A percentile compares a stretch with the other conserved stretches of the same genome.
These are phyloP conservation scores for Chascanopsetta lugubris DNA, from an alignment of 2,113 vertebrate genomes.

Conservation along the genomic window DNA sequence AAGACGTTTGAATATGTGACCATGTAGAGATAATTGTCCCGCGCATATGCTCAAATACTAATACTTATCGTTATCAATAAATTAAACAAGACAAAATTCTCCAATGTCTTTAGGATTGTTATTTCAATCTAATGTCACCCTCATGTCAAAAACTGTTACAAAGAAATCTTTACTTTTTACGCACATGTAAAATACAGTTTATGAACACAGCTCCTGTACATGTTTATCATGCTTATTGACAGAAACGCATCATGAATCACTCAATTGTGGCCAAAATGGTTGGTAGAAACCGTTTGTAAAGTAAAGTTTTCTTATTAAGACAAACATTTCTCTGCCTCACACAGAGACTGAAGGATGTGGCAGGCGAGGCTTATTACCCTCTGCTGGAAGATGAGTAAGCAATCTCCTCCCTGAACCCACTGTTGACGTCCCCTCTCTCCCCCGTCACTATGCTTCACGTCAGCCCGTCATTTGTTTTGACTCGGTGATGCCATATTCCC, in stretches of 20 bases:
- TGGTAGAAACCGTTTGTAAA: too few species aligned
- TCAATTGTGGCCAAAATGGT: neutral
- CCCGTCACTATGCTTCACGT: conserved; percentile 30
- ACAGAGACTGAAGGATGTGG: conserved; percentile 95
- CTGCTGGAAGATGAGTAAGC: conserved; percentile 97
- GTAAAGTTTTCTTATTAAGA: neutral
- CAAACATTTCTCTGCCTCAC: conserved; percentile 17
- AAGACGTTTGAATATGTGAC: neutral
- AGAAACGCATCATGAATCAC: neutral
- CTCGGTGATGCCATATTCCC: conserved; percentile 6
- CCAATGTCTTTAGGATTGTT: too few species aligned
- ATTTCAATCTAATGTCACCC: neutral
- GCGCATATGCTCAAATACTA: too few species aligned
- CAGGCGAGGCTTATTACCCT: conserved; percentile 95
- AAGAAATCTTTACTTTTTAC: neutral
- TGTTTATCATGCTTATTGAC: neutral
- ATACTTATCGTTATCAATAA: too few species aligned
- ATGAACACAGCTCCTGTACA: neutral
- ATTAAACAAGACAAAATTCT: neutral
- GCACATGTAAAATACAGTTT: too few species aligned
- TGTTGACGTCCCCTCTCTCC: neutral
- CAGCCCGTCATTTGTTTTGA: conserved; percentile 41
- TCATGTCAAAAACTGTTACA: neutral
- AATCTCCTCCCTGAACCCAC: conserved; percentile 18
- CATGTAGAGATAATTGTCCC: neutral